Evolutionary conservation across 2,113 vertebrate species (phyloP), one percentile per base, ranked within the genome.

Genomic region (Chaetodon auriga): DNA sequence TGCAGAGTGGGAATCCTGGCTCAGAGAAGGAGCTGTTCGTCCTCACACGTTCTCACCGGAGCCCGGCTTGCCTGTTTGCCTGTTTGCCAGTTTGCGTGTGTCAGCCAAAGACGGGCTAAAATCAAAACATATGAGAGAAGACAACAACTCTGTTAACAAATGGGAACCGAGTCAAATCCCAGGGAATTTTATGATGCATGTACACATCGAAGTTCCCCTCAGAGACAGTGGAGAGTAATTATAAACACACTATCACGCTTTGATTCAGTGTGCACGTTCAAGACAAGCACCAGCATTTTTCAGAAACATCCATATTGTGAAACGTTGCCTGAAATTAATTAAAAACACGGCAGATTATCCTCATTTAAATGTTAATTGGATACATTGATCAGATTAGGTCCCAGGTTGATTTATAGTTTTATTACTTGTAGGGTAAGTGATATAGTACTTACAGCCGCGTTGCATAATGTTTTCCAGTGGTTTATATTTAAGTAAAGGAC

Each of bases 51-150:
- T 72, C 68, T 77, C 45, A 64, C 10, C 68, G 60, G 63, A 54
- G 55, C 16, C 54, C 61, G 49, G 19, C 30, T 30, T 30, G 30
- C 9, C 41, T 45, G 43, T 57, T 57, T 25, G 21, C 55, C 11
- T 58, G 55, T 82, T 74, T 74, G 75, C 43, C 71, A 62, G 19
- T 81, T 69, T 63, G 48, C 23, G 14, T 21, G 30, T 54, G 43
- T 80, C 66, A 80, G 64, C 68, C 72, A 41, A 78, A 58, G 57
- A 43, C 1, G 12, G 25, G 18, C 9, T 49, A 49, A 84, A 86
- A 74, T 41, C 23, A 12, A n/a, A 81, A 66, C 81, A 75, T 36
- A 53, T 78, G 68, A 63, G 74, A 53, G 61, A 80, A 69, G 61
- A 79, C 48, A 66, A 69, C 64, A 78, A 75, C 55, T 58, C 14